Conservation (phyloP, 2,888 invertebrate species). For the Hypsopygia costalis region DNA sequence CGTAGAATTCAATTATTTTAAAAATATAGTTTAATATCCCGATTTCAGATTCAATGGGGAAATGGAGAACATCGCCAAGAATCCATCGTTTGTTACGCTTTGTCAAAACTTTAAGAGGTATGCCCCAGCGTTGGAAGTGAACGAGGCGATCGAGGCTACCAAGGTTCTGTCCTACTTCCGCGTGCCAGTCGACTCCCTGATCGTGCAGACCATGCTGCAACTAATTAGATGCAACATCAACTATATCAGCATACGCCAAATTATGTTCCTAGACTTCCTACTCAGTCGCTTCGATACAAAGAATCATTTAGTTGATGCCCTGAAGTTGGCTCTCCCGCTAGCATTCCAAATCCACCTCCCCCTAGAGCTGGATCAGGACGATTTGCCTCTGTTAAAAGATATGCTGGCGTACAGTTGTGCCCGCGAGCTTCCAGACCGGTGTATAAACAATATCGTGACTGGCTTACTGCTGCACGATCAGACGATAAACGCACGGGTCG, state of each 20-base stretch:
- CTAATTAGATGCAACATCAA: slow-evolving; percentile 82
- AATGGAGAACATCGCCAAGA: slow-evolving; percentile 35
- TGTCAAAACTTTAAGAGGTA: slow-evolving; percentile 78
- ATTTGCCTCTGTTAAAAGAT: slow-evolving; percentile 70
- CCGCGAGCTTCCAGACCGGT: slow-evolving; percentile 69
- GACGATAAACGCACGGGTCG: slow-evolving; percentile 57
- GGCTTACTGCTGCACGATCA: slow-evolving; percentile 67
- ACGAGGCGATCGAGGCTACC: slow-evolving; percentile 79
- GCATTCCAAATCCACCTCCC: slow-evolving; percentile 83
- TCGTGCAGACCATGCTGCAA: slow-evolving; percentile 83
- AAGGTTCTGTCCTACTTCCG: slow-evolving; percentile 81
- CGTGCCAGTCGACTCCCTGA: slow-evolving; percentile 77
- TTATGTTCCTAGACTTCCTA: slow-evolving; percentile 82
- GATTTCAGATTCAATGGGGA: too few species aligned
- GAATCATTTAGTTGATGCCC: slow-evolving; percentile 81
- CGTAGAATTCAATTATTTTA: too few species aligned
- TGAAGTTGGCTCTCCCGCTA: slow-evolving; percentile 83
- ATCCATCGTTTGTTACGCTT: slow-evolving; percentile 80
- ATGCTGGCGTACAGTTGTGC: slow-evolving; percentile 76
- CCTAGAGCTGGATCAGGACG: slow-evolving; percentile 77
- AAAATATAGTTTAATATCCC: too few species aligned
- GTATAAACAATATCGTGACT: slow-evolving; percentile 75
- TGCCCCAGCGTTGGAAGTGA: slow-evolving; percentile 70
- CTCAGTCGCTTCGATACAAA: slow-evolving; percentile 68
- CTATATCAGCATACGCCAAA: slow-evolving; percentile 78